These are phyloP conservation scores for Stenchaetothrips biformis DNA, from an alignment of 2,888 invertebrate species.

Conservation along the genomic window DNA sequence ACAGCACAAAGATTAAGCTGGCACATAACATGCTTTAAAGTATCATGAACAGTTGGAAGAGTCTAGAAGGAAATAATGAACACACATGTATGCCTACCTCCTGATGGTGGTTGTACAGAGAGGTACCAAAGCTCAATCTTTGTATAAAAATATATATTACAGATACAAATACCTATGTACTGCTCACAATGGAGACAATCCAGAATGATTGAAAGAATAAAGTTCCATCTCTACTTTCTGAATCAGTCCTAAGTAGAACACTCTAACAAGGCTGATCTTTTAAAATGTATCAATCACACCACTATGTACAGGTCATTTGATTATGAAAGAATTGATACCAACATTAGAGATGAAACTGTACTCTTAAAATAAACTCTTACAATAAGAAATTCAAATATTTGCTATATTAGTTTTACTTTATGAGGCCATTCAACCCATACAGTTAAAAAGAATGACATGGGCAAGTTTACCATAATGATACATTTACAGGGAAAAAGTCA, in stretches of 20 bases:
- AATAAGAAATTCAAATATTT: neutral
- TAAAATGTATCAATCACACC: neutral
- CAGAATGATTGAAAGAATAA: conserved; percentile 1
- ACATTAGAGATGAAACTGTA: conserved; percentile 22
- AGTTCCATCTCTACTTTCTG: conserved; percentile 16
- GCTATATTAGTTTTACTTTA: neutral
- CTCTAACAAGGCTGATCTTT: neutral
- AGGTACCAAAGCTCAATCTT: conserved; percentile 16
- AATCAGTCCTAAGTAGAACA: neutral
- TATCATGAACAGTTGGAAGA: neutral
- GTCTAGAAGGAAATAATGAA: conserved; percentile 13
- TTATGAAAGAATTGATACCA: neutral
- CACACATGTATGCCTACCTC: conserved; percentile 23
- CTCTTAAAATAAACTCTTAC: neutral
- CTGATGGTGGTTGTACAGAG: conserved; percentile 17
- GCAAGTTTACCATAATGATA: conserved; percentile 13
- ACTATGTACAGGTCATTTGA: neutral
- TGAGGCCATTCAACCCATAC: neutral
- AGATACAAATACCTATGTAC: conserved; percentile 11
- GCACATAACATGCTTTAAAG: neutral
- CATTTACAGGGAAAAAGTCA: neutral
- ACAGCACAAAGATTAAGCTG: conserved; percentile 19
- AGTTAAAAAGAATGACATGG: conserved; percentile 13
- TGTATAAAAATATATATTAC: conserved; percentile 25
- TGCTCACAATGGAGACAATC: neutral